Conservation (phyloP, 92 coral and sea anemone genomes). For the Siderastrea radians region DNA sequence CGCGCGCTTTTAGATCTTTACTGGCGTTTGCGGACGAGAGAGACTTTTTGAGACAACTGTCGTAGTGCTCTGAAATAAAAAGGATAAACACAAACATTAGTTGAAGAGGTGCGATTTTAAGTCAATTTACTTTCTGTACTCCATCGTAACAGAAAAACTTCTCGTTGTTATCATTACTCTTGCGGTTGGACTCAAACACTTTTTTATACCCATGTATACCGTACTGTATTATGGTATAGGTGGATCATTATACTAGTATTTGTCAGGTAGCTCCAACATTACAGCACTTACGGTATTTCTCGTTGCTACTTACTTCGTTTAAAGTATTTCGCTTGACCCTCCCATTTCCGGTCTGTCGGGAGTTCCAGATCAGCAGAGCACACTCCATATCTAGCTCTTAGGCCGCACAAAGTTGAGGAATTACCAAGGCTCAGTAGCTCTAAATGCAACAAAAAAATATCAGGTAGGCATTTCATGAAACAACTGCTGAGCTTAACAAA, state of each 20-base stretch:
- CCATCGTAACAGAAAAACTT: too few species aligned
- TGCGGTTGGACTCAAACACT: too few species aligned
- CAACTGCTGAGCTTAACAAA: not conserved
- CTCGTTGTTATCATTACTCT: too few species aligned
- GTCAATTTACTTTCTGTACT: slow-evolving; percentile 18
- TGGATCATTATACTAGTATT: not conserved
- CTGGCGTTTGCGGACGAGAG: slow-evolving; percentile 40
- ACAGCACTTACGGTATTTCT: slow-evolving; percentile 1
- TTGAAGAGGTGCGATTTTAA: slow-evolving; percentile 31
- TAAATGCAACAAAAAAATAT: slow-evolving; percentile 28
- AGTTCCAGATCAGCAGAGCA: slow-evolving; percentile 52
- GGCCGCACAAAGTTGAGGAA: slow-evolving; percentile 34
- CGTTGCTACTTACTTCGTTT: slow-evolving; percentile 17
- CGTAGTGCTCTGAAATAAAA: slow-evolving; percentile 46
- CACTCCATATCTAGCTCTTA: slow-evolving; percentile 46
- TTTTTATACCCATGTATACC: too few species aligned
- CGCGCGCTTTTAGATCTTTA: slow-evolving; percentile 15
- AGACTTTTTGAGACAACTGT: slow-evolving; percentile 44
- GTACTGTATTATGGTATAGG: too few species aligned
- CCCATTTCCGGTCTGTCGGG: slow-evolving; percentile 48
- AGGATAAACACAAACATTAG: slow-evolving; percentile 19
- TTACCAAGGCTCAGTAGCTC: slow-evolving; percentile 39
- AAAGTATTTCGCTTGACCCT: too few species aligned
- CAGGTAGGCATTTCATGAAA: not conserved
- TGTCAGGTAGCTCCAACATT: slow-evolving; percentile 22